Evolutionary conservation across 2,888 invertebrate species (phyloP).

Genomic region (Mongoloraphidia duomilia): DNA sequence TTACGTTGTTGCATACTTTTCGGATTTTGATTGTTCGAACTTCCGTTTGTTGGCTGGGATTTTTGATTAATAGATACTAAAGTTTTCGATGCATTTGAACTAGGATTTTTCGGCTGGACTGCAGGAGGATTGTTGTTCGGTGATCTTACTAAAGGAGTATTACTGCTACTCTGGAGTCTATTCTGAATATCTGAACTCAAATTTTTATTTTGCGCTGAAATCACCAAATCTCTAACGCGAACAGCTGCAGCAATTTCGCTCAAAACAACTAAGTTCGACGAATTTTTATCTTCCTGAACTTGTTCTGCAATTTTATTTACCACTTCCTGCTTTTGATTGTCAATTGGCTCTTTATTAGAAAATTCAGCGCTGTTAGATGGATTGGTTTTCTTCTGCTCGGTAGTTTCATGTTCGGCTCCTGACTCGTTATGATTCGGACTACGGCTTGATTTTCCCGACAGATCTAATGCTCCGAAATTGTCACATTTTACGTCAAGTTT

Average conservation of each 20-base stretch:
- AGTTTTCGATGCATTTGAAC: too few species aligned
- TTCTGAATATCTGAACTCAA: neutral
- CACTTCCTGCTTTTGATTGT: constrained; percentile 4
- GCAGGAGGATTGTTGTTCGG: neutral
- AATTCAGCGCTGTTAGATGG: constrained; percentile 7
- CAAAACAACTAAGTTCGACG: constrained; percentile 41
- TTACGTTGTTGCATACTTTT: too few species aligned
- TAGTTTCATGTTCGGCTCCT: constrained; percentile 12
- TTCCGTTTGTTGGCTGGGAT: too few species aligned
- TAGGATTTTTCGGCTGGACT: neutral
- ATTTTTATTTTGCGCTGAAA: constrained; percentile 2
- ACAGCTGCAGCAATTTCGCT: constrained; percentile 25
- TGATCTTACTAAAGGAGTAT: too few species aligned
- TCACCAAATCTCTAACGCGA: constrained; percentile 21
- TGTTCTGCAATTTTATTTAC: constrained; percentile 4
- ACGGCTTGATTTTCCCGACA: constrained; percentile 30
- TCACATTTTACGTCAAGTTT: constrained; percentile 29
- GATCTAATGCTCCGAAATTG: constrained; percentile 36
- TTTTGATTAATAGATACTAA: too few species aligned
- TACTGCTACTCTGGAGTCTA: too few species aligned
- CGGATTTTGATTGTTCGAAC: constrained; percentile 7
- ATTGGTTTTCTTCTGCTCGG: constrained; percentile 10
- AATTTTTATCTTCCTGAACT: constrained; percentile 15
- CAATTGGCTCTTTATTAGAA: constrained; percentile 10
- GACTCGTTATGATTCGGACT: constrained; percentile 10